phyloP scores from a whole-genome alignment of 1,140 invertebrate species.

The Atta colombica region DNA sequence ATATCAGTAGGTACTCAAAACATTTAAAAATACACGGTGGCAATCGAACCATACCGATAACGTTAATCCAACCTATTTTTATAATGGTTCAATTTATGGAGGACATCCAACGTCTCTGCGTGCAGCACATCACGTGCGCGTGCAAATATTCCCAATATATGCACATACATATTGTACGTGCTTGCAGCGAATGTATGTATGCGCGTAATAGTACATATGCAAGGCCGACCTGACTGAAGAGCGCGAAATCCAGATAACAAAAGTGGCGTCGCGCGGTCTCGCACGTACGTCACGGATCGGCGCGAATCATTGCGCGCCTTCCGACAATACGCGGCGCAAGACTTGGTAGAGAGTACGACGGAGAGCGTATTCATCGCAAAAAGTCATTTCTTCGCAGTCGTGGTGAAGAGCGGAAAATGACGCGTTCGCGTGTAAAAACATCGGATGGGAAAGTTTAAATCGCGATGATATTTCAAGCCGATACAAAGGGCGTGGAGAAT shows the following conservation, averaged over 20 bases:
- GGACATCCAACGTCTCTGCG: background rate
- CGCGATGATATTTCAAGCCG: constrained; percentile 38
- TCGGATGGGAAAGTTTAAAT: constrained; percentile 30
- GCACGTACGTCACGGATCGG: constrained; percentile 40
- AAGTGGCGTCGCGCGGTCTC: constrained; percentile 66
- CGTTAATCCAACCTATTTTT: constrained; percentile 44
- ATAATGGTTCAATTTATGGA: background rate
- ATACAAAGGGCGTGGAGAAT: constrained; percentile 34
- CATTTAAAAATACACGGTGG: constrained; percentile 23
- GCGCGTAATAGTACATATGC: constrained; percentile 9
- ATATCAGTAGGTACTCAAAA: constrained; percentile 13
- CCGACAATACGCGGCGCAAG: background rate
- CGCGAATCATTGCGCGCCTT: constrained; percentile 26
- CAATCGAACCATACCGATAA: constrained; percentile 27
- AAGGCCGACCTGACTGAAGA: constrained; percentile 20
- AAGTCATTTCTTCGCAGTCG: background rate
- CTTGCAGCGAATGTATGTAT: background rate
- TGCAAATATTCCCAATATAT: constrained; percentile 8
- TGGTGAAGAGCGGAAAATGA: constrained; percentile 10
- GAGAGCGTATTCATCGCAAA: background rate
- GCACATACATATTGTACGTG: background rate
- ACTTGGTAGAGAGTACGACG: background rate
- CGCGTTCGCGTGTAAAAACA: constrained; percentile 22
- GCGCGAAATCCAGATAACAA: constrained; percentile 63
- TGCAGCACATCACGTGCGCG: background rate